These are phyloP conservation scores for Cherax destructor DNA, from an alignment of 1,140 invertebrate species.

Conservation along the genomic window DNA sequence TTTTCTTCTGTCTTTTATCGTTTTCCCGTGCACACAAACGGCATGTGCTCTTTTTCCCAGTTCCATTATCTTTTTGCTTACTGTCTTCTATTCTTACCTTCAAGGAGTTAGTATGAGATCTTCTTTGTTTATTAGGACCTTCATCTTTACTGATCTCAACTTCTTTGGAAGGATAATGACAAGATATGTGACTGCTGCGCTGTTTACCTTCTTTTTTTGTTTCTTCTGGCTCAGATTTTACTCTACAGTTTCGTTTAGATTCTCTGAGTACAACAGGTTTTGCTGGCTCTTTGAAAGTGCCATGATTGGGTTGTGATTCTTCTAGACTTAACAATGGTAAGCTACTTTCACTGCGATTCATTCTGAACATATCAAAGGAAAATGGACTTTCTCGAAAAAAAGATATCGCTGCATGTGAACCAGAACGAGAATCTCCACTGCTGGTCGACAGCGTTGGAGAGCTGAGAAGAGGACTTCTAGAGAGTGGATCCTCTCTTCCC, in stretches of 20 bases:
- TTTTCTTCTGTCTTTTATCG: conserved; percentile 59
- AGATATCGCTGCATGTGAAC: conserved; percentile 50
- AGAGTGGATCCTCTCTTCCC: conserved; percentile 41
- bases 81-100: conserved; percentile 58
- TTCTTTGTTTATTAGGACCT: conserved; percentile 6
- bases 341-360: conserved; percentile 67
- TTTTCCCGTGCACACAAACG: conserved; percentile 64
- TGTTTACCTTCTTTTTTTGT: conserved; percentile 21
- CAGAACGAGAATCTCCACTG: conserved; percentile 58
- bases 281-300: conserved; percentile 54
- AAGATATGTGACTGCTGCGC: not conserved
- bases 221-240: conserved; percentile 16
- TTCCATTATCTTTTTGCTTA: conserved; percentile 26
- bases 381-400: conserved; percentile 58
- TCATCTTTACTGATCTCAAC: conserved; percentile 17
- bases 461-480: conserved; percentile 54
- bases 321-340: conserved; percentile 62
- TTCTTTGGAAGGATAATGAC: conserved; percentile 21
- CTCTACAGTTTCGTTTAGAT: conserved; percentile 16
- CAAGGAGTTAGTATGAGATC: conserved; percentile 37
- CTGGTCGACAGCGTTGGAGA: conserved; percentile 60
- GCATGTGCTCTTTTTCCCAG: conserved; percentile 39
- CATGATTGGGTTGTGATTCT: conserved; percentile 50
- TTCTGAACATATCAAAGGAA: conserved; percentile 57
- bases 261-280: conserved; percentile 37